These are phyloP conservation scores for Noturus placidus DNA, from an alignment of 2,113 vertebrate species.

Conservation along the genomic window DNA sequence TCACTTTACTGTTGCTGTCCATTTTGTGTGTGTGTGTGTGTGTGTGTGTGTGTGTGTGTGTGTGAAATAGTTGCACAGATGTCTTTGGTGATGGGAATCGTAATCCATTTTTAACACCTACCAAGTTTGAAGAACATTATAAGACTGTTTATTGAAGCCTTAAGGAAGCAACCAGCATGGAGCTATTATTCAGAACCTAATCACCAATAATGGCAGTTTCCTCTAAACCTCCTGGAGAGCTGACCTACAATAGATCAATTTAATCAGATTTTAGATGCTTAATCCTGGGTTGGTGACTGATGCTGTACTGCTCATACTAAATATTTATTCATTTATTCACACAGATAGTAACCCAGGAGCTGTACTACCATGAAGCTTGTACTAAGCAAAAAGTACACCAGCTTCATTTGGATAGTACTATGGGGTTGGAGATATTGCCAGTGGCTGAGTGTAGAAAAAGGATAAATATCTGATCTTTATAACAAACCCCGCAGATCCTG, in stretches of 20 bases:
- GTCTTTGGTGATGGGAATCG: not conserved
- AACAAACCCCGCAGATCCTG: not conserved
- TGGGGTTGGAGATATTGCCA: not conserved
- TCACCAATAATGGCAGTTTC: not conserved
- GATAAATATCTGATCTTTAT: not conserved
- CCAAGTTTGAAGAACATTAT: not conserved
- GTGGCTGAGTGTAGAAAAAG: not conserved
- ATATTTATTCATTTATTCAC: not conserved
- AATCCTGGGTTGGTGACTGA: not conserved
- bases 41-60: not conserved
- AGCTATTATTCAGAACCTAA: constrained; percentile 17
- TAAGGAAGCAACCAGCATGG: not conserved
- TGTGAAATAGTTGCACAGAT: not conserved
- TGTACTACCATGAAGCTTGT: not conserved
- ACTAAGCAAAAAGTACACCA: not conserved
- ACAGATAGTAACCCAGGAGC: not conserved
- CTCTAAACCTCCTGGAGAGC: not conserved
- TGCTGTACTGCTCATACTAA: not conserved
- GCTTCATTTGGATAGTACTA: not conserved
- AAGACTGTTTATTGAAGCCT: not conserved
- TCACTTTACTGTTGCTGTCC: constrained; percentile 49
- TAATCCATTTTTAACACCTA: constrained; percentile 16
- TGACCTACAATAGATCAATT: not conserved
- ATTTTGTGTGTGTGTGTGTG: too few relatives aligned
- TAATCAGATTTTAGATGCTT: not conserved